Conservation (phyloP, 1,140 invertebrate genomes). For the Leptopilina boulardi region DNA sequence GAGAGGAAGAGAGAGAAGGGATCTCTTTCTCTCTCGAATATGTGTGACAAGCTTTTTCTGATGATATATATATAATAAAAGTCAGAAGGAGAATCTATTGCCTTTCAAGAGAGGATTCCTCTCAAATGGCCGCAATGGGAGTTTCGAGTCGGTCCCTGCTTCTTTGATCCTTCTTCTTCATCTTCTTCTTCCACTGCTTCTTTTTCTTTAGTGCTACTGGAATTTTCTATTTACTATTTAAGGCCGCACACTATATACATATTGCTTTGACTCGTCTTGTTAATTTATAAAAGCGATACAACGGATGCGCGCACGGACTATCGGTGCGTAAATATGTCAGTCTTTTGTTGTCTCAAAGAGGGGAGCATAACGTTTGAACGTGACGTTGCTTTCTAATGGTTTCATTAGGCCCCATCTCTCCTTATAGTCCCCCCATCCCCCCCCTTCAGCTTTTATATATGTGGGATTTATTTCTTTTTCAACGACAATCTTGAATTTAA, state of each 20-base stretch:
- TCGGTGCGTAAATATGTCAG: conserved; percentile 37
- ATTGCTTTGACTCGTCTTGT: conserved; percentile 48
- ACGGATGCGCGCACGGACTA: conserved; percentile 1
- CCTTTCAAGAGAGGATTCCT: conserved; percentile 49
- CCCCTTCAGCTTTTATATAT: conserved; percentile 2
- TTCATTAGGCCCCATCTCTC: conserved; percentile 34
- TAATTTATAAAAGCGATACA: conserved; percentile 28
- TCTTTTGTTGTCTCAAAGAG: conserved; percentile 9
- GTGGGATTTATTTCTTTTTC: not conserved
- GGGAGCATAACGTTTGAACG: conserved; percentile 9
- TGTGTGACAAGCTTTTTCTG: conserved; percentile 63
- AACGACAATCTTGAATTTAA: not conserved
- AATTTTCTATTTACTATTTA: conserved; percentile 70
- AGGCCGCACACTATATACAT: conserved; percentile 58
- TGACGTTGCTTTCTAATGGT: conserved; percentile 37
- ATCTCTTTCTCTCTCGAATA: too few species aligned
- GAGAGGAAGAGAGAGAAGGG: too few species aligned
- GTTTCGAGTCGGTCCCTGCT: conserved; percentile 50
- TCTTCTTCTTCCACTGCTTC: too few species aligned
- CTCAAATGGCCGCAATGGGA: conserved; percentile 31
- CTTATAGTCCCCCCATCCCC: too few species aligned
- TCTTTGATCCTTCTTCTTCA: conserved; percentile 60
- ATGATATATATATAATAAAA: conserved; percentile 66
- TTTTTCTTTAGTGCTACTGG: conserved; percentile 61
- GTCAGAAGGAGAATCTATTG: conserved; percentile 66